These are phyloP conservation scores for Dendrolimus pini DNA, from an alignment of 2,888 invertebrate genomes.

Conservation along the genomic window DNA sequence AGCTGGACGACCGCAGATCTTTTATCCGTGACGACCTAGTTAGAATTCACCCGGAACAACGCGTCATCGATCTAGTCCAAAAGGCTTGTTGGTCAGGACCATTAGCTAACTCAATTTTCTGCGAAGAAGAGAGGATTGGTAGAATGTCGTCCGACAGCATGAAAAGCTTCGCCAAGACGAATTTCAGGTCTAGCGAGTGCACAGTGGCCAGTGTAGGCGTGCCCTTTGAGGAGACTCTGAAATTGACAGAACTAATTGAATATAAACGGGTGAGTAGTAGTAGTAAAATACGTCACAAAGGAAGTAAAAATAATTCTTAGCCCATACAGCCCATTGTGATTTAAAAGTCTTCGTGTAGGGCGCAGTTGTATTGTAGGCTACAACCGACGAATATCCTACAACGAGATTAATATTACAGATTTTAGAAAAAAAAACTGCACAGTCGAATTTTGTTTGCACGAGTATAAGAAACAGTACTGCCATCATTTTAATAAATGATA, in stretches of 20 bases:
- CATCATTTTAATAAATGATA: too few relatives aligned
- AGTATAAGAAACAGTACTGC: too few relatives aligned
- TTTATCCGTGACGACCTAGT: constrained; percentile 38
- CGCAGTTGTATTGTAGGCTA: too few relatives aligned
- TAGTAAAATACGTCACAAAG: too few relatives aligned
- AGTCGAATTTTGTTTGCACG: too few relatives aligned
- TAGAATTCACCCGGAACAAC: constrained; percentile 34
- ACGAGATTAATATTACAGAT: too few relatives aligned
- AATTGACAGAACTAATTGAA: constrained; percentile 42
- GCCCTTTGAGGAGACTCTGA: constrained; percentile 49
- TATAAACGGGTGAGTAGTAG: constrained; percentile 21
- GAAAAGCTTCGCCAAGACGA: constrained; percentile 21
- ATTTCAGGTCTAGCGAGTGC: constrained; percentile 39
- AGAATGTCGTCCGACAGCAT: constrained; percentile 29
- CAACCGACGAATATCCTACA: too few relatives aligned
- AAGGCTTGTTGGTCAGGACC: constrained; percentile 49
- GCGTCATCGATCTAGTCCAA: constrained; percentile 49
- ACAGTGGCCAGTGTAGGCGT: constrained; percentile 47
- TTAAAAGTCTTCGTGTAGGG: too few relatives aligned
- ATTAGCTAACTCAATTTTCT: constrained; percentile 49
- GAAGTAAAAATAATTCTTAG: too few relatives aligned
- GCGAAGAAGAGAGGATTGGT: constrained; percentile 34
- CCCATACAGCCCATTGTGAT: too few relatives aligned
- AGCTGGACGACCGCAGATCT: constrained; percentile 36
- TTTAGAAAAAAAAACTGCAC: too few relatives aligned